Evolutionary conservation across 2,113 vertebrate species (phyloP), one percentile per base, ranked within the genome.

Genomic region (Bagarius yarrelli): DNA sequence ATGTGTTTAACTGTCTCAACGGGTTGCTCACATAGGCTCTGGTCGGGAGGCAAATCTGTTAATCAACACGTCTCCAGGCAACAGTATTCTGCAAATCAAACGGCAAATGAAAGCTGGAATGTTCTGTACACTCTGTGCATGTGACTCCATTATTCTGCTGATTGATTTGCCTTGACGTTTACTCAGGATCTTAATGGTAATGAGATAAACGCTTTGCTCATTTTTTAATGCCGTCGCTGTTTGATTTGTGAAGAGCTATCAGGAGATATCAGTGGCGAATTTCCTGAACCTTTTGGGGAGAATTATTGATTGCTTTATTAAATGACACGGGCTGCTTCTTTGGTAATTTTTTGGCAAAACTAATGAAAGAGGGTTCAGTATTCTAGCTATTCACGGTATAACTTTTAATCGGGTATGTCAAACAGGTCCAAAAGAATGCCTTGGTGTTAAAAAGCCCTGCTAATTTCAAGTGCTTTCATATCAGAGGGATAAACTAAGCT

Each of bases 1-100:
- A 67, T 36, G 30, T 77, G 86, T 81, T 83, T 80, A 85, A 87
- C 90, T 88, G 90, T 90, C 78, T 91, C 88, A 90, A 81, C 12
- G 66, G 60, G 44, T 40, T 59, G 59, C 36, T 76, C 79, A 86
- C 25, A 8, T 53, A 55, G 75, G 34, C 78, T 83, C 50, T 52
- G 59, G 69, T 61, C 73, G 32, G 67, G 69, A 75, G 82, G 81
- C 85, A 85, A 80, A 89, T 76, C 74, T 81, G 85, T 89, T 88
- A 82, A 84, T 91, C 83, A 89, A 71, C 53, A 57, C 63, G 85
- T 86, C 85, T 89, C 72, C 66, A 85, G 88, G 88, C 88, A 88
- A 83, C 86, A 56, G 84, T 61, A 80, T 85, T 89, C 83, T 83
- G 84, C 80, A 75, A 81, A 75, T 81, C 60, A 34, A 57, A 64